Evolutionary conservation across 2,113 vertebrate genomes (phyloP), one percentile per base, ranked within the genome.

Genomic region (Sinocyclocheilus anophthalmus): DNA sequence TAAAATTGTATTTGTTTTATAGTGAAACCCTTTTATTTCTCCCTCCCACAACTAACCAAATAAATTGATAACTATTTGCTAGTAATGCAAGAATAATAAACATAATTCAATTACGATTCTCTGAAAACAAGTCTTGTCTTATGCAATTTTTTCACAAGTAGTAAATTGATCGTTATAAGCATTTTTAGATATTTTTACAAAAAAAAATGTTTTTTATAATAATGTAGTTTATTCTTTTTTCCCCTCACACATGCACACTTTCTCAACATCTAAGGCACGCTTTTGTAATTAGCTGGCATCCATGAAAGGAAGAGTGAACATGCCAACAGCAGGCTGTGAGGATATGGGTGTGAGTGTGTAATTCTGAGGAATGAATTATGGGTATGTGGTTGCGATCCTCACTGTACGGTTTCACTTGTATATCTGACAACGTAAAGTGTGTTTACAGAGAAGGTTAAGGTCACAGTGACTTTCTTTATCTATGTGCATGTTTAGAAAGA

Each of bases 201-300:
- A 72, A 39, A 39, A 70, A 1, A 42, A 9, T 3, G 2, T 33
- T 37, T 22, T 33, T 26, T 26, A 26, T 26, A 26, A 26, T 26
- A 26, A 26, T 26, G 26, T 26, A 26, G 26, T 26, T 26, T 26
- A 26, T 26, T 26, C 26, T 26, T 26, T 26, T 75, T 22, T 24
- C 22, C 4, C 39, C 50, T 48, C 30, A 22, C 69, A 77, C 77
- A 63, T 5, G 11, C 50, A 45, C 59, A 42, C 14, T 72, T 30
- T 13, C 63, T 39, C 55, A 22, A 16, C 22, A 12, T 63, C 30
- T 16, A 55, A 18, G 42, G 69, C 67, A 83, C 26, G 72, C 81
- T 78, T 82, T 87, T 89, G 37, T 76, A 77, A 86, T 88, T 85
- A 84, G 83, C 81, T 79, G 65, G 81, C 70, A 84, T 88, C 55